phyloP scores from a whole-genome alignment of 2,797 vertebrate species.

The Syndactyla subalaris region DNA sequence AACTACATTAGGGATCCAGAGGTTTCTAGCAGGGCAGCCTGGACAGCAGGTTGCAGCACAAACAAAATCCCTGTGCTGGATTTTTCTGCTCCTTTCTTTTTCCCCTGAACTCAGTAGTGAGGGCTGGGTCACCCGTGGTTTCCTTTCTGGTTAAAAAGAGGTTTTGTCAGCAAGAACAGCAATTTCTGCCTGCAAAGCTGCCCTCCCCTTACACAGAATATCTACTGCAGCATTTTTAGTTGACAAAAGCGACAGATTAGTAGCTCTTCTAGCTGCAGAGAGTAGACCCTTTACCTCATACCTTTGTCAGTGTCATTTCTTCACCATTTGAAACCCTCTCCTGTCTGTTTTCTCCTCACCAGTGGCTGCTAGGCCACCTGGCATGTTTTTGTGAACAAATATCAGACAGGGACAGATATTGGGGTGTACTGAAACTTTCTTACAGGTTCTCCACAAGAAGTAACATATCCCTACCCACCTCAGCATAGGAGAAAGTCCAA shows the following conservation, averaged over 20 bases:
- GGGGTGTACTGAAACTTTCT: not conserved
- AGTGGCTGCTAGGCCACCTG: not conserved
- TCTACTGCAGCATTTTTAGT: not conserved
- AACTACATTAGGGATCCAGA: not conserved
- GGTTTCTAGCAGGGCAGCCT: not conserved
- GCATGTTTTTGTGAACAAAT: not conserved
- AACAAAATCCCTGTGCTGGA: not conserved
- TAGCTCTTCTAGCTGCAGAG: not conserved
- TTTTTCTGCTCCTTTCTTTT: not conserved
- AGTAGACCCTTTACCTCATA: not conserved
- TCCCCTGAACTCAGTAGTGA: not conserved
- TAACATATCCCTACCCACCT: not conserved
- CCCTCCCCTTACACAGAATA: not conserved
- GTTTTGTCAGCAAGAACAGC: conserved; percentile 10
- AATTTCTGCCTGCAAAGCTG: conserved; percentile 1
- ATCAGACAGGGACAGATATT: not conserved
- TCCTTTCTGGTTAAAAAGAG: not conserved
- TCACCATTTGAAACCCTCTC: not conserved
- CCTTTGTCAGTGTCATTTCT: not conserved
- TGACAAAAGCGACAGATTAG: not conserved
- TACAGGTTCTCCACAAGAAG: not conserved
- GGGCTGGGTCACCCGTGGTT: not conserved
- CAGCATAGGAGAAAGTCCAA: not conserved
- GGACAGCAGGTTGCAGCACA: not conserved
- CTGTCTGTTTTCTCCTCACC: not conserved